A percentile compares a stretch with the other conserved stretches of the same genome.
Evolutionary conservation across 2,113 vertebrate species (phyloP).

Genomic region (Pelecanoides urinatrix): DNA sequence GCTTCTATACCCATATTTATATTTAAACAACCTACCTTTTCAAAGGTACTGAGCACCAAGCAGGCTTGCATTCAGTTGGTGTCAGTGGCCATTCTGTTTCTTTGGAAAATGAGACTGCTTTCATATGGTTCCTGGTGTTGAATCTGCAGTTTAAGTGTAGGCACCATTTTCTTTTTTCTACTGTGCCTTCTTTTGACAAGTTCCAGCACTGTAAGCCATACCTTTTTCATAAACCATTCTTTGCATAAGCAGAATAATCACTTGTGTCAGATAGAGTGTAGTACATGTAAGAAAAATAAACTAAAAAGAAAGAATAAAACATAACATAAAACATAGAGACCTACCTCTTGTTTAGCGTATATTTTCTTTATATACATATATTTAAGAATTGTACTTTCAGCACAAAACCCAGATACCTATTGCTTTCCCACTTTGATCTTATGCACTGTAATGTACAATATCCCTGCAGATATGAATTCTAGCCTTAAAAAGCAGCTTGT

Average conservation of each 20-base stretch:
- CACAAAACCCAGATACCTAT: not conserved
- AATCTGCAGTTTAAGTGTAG: constrained; percentile 11
- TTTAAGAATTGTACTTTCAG: not conserved
- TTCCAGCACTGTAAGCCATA: not conserved
- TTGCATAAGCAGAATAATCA: not conserved
- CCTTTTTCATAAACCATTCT: not conserved
- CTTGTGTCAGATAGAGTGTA: not conserved
- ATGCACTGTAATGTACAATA: not conserved
- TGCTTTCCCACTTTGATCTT: not conserved
- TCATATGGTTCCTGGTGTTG: constrained; percentile 22
- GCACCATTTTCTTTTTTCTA: not conserved
- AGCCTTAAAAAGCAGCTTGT: not conserved
- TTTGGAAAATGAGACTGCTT: constrained; percentile 39
- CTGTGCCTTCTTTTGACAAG: not conserved
- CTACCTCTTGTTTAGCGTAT: not conserved
- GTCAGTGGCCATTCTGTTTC: constrained; percentile 9
- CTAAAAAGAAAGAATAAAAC: not conserved
- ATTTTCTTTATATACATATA: not conserved
- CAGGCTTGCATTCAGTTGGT: not conserved
- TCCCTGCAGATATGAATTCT: not conserved
- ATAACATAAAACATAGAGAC: not conserved
- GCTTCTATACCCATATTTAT: constrained; percentile 42
- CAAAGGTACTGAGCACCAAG: constrained; percentile 22
- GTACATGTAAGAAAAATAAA: not conserved
- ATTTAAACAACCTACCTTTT: constrained; percentile 46